Percentiles rank a stretch among this genome's conserved stretches.
Conservation (phyloP, 2,113 vertebrate genomes). For the Aythya baeri region DNA sequence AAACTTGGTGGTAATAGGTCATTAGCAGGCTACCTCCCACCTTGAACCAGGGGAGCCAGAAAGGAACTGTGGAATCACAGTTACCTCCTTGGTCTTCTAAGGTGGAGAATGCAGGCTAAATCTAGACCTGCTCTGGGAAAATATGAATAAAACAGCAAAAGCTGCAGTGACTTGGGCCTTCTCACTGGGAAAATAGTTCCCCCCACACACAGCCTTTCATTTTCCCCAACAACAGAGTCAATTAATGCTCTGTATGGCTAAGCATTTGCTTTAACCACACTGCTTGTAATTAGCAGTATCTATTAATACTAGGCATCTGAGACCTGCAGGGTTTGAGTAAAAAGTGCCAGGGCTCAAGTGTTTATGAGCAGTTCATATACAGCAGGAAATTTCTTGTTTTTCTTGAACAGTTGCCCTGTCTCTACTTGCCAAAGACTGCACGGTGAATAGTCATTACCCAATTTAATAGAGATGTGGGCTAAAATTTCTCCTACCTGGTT, state of each 20-base stretch:
- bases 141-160: slow-evolving; percentile 9
- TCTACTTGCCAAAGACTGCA: slow-evolving; percentile 52
- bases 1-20: not conserved
- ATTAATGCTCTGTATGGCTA: slow-evolving; percentile 25
- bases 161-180: not conserved
- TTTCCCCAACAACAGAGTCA: not conserved
- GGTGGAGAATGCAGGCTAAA: slow-evolving; percentile 1
- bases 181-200: not conserved
- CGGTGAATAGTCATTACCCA: slow-evolving; percentile 61
- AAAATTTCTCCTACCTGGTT: slow-evolving; percentile 66
- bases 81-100: slow-evolving; percentile 5
- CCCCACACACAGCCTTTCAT: not conserved
- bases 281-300: slow-evolving; percentile 60
- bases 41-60: slow-evolving; percentile 40
- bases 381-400: slow-evolving; percentile 71
- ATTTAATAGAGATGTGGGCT: slow-evolving; percentile 58
- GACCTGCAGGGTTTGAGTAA: slow-evolving; percentile 37
- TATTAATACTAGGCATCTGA: slow-evolving; percentile 61
- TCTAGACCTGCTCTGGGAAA: slow-evolving; percentile 25
- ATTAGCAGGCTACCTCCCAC: not conserved
- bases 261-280: slow-evolving; percentile 43
- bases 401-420: slow-evolving; percentile 57
- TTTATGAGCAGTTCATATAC: slow-evolving; percentile 67
- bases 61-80: slow-evolving; percentile 4
- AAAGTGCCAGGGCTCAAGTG: slow-evolving; percentile 61